These are phyloP conservation scores for Gorsachius goisagi DNA, from an alignment of 2,113 vertebrate species.

Conservation along the genomic window DNA sequence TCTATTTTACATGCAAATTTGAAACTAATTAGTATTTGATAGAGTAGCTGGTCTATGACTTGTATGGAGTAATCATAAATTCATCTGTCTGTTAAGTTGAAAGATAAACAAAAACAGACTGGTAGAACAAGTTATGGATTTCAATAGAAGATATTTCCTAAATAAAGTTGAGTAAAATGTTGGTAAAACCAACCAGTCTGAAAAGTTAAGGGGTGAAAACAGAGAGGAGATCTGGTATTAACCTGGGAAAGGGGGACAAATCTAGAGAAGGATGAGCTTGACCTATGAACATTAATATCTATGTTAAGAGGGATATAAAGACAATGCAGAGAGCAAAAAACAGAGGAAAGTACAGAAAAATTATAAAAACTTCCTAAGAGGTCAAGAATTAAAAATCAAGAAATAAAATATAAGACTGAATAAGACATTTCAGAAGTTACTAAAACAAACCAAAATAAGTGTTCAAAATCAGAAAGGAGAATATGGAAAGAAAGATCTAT, in stretches of 20 bases:
- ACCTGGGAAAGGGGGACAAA: background rate
- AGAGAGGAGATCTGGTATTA: background rate
- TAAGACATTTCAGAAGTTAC: background rate
- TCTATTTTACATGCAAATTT: background rate
- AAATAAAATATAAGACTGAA: background rate
- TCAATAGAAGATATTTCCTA: background rate
- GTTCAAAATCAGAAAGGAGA: background rate
- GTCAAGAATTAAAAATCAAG: background rate
- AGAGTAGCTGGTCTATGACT: background rate
- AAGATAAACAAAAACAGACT: background rate
- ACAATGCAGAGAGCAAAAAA: background rate
- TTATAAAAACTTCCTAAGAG: background rate
- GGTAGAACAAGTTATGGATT: background rate
- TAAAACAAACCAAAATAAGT: background rate
- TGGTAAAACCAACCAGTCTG: background rate
- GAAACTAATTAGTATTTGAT: background rate
- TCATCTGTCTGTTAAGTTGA: background rate
- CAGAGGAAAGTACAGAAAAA: background rate
- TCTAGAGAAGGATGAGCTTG: background rate
- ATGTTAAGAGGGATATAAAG: background rate
- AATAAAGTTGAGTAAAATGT: background rate
- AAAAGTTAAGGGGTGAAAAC: background rate
- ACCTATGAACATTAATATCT: background rate
- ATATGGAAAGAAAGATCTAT: background rate
- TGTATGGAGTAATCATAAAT: background rate